A percentile compares a stretch with the other conserved stretches of the same genome.
Conservation (phyloP, 2,888 invertebrate genomes). For the Macaria liturata region DNA sequence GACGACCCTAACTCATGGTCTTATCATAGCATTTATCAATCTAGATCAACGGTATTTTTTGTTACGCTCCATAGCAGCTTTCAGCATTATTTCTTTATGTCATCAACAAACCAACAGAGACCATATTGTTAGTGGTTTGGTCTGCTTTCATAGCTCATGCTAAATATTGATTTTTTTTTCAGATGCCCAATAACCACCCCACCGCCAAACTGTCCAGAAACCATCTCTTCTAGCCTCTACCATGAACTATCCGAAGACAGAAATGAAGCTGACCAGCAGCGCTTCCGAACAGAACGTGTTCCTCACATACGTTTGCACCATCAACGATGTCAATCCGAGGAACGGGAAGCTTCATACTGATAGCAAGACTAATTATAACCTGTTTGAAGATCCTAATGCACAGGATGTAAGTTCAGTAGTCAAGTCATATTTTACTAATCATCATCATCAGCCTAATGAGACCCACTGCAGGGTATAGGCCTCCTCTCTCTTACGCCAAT, state of each 20-base stretch:
- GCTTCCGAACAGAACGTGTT: conserved; percentile 65
- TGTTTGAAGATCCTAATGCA: conserved; percentile 34
- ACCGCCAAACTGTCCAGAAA: not conserved
- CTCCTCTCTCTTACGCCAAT: no score
- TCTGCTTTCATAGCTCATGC: no score
- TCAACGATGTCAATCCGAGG: conserved; percentile 55
- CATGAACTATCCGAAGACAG: conserved; percentile 33
- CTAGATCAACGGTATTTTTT: no score
- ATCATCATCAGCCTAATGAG: no score
- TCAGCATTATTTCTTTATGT: no score
- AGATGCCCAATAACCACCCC: conserved; percentile 12
- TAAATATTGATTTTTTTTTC: conserved; percentile 4
- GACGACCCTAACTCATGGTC: no score
- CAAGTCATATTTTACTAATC: not conserved
- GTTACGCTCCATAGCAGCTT: no score
- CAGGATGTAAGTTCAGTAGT: conserved; percentile 40
- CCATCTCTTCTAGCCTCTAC: conserved; percentile 22
- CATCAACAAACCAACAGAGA: no score
- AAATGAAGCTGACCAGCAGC: conserved; percentile 52
- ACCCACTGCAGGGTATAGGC: not conserved
- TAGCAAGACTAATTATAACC: conserved; percentile 30
- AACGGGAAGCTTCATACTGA: conserved; percentile 28
- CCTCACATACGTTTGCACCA: conserved; percentile 63
- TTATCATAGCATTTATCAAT: no score
- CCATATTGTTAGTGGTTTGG: no score